These are phyloP conservation scores for Galago senegalensis DNA, from an alignment of 2,797 vertebrate species.

Conservation along the genomic window DNA sequence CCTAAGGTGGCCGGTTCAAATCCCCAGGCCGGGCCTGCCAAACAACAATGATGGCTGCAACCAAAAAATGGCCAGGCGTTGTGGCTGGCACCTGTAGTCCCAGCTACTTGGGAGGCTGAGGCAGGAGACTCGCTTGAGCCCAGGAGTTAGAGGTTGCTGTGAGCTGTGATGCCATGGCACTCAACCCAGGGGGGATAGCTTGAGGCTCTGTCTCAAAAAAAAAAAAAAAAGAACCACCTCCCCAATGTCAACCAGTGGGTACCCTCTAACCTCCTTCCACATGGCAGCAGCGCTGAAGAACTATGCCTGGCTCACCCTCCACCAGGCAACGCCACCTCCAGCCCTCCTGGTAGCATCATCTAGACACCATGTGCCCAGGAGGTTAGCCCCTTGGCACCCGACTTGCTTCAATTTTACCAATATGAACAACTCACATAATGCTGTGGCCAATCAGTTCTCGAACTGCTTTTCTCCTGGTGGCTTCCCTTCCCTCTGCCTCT, in stretches of 20 bases:
- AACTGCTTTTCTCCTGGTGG: neutral
- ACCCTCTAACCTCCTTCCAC: neutral
- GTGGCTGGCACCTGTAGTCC: too few species aligned
- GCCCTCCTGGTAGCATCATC: accelerated
- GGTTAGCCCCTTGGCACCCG: accelerated
- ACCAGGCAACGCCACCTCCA: neutral
- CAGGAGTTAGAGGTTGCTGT: too few species aligned
- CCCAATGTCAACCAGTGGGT: accelerated
- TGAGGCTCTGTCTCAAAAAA: too few species aligned
- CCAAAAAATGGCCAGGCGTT: too few species aligned
- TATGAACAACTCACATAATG: accelerated
- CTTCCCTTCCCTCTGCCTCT: neutral
- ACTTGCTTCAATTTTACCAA: neutral
- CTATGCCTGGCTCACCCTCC: neutral
- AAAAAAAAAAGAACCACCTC: neutral
- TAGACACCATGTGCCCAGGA: accelerated
- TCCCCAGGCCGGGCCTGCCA: too few species aligned
- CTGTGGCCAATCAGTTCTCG: neutral
- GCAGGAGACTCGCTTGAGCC: too few species aligned
- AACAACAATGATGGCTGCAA: too few species aligned
- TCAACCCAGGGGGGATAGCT: too few species aligned
- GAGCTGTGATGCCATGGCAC: too few species aligned
- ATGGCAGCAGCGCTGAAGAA: accelerated
- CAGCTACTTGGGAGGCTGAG: too few species aligned
- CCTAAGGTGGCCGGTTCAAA: too few species aligned